phyloP scores from a whole-genome alignment of 1,140 invertebrate species.

The Charaxes varanes region DNA sequence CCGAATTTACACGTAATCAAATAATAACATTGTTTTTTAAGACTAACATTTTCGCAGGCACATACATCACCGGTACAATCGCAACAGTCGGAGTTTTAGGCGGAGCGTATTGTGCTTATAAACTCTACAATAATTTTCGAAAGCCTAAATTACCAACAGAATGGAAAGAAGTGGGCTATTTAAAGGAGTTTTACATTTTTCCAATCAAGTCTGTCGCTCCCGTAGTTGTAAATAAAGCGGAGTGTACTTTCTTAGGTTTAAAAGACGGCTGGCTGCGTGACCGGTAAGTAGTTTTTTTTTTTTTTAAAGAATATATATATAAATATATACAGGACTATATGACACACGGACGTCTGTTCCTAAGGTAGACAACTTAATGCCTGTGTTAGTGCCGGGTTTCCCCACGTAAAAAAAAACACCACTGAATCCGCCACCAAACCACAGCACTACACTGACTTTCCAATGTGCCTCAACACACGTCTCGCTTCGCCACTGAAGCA shows the following conservation, averaged over 20 bases:
- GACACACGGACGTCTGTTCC: too few relatives aligned
- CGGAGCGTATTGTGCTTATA: conserved; percentile 39
- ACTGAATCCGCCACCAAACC: too few relatives aligned
- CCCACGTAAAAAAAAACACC: too few relatives aligned
- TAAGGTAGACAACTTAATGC: too few relatives aligned
- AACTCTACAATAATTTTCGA: conserved; percentile 27
- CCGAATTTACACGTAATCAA: too few relatives aligned
- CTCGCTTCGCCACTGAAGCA: too few relatives aligned
- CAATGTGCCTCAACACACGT: too few relatives aligned
- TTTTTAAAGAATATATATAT: too few relatives aligned
- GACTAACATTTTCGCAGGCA: conserved; percentile 21
- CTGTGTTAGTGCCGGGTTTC: too few relatives aligned
- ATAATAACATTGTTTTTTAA: too few relatives aligned
- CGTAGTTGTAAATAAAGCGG: conserved; percentile 53
- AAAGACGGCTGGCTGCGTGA: conserved; percentile 74
- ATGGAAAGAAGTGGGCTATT: conserved; percentile 68
- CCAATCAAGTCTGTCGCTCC: conserved; percentile 75
- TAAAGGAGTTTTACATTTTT: conserved; percentile 69
- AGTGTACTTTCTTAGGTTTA: conserved; percentile 69
- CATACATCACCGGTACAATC: conserved; percentile 29
- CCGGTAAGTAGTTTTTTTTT: conserved; percentile 34
- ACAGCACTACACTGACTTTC: too few relatives aligned
- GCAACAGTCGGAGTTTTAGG: conserved; percentile 35
- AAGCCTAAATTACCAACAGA: conserved; percentile 38
- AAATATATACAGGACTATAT: too few relatives aligned